Evolutionary conservation across 2,797 vertebrate species (phyloP).

Genomic region (Gadopsis marmoratus): DNA sequence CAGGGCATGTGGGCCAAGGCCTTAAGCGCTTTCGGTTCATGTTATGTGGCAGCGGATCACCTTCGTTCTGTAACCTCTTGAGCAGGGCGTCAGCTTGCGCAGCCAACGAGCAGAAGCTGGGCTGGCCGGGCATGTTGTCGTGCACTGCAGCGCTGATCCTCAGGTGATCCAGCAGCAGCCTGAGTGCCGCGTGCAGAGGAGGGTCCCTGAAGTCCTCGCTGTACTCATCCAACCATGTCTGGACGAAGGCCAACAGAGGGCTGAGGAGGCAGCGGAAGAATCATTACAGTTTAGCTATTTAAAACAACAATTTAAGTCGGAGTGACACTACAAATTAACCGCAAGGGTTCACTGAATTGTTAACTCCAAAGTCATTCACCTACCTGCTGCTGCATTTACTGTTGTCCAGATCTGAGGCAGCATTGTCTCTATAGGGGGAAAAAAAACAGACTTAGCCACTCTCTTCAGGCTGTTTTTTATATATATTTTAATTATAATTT

Average conservation of each 20-base stretch:
- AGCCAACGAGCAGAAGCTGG: conserved; percentile 74
- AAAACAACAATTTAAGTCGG: conserved; percentile 5
- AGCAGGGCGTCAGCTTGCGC: conserved; percentile 80
- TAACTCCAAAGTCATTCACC: conserved; percentile 23
- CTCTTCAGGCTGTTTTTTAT: background rate
- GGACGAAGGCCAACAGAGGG: conserved; percentile 74
- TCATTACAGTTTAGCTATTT: conserved; percentile 19
- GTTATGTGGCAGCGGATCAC: conserved; percentile 43
- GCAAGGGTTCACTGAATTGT: background rate
- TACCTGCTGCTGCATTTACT: conserved; percentile 75
- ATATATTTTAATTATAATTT: conserved; percentile 42
- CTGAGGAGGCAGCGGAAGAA: conserved; percentile 51
- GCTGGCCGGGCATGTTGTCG: conserved; percentile 67
- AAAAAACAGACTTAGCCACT: background rate
- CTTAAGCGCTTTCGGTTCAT: background rate
- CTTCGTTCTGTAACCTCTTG: conserved; percentile 73
- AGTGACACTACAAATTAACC: background rate
- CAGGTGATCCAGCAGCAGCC: conserved; percentile 83
- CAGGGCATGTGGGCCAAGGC: background rate
- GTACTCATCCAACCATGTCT: conserved; percentile 88
- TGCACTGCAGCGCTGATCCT: conserved; percentile 75
- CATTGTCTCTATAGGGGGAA: conserved; percentile 69
- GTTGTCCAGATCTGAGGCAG: conserved; percentile 72
- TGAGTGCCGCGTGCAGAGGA: conserved; percentile 80
- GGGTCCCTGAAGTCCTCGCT: conserved; percentile 88